phyloP scores from a whole-genome alignment of 2,888 invertebrate species.

The Nephrocerus scutellatus region DNA sequence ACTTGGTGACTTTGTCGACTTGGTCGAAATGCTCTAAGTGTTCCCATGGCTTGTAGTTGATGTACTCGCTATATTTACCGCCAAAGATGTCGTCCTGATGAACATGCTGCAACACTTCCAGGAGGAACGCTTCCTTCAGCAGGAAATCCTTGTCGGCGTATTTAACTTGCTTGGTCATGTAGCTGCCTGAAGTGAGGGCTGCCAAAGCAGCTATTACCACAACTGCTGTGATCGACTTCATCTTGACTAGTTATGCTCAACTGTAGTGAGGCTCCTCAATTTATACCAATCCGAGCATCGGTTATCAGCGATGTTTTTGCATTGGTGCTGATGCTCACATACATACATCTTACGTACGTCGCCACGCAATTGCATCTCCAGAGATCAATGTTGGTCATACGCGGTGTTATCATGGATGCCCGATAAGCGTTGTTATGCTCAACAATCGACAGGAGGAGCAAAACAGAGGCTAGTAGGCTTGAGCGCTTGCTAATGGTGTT shows the following conservation, averaged over 20 bases:
- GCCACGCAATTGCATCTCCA: too few relatives aligned
- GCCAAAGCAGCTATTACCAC: slow-evolving; percentile 32
- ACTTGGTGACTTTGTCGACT: slow-evolving; percentile 53
- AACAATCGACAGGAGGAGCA: too few relatives aligned
- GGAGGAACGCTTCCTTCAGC: slow-evolving; percentile 50
- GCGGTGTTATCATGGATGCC: too few relatives aligned
- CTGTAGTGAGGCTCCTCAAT: slow-evolving; percentile 17
- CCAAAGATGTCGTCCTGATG: slow-evolving; percentile 54
- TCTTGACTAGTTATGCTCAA: slow-evolving; percentile 33
- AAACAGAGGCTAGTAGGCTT: too few relatives aligned
- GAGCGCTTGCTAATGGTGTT: too few relatives aligned
- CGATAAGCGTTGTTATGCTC: too few relatives aligned
- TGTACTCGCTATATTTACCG: slow-evolving; percentile 42
- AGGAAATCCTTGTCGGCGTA: slow-evolving; percentile 52
- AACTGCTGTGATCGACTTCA: slow-evolving; percentile 42
- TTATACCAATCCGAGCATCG: too few relatives aligned
- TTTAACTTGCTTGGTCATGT: slow-evolving; percentile 31
- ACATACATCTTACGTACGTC: too few relatives aligned
- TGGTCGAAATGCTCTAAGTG: slow-evolving; percentile 56
- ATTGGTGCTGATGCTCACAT: too few relatives aligned
- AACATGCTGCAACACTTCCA: slow-evolving; percentile 52
- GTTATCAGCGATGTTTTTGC: too few relatives aligned
- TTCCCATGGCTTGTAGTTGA: slow-evolving; percentile 55
- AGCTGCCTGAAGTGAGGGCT: slow-evolving; percentile 25
- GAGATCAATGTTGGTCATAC: too few relatives aligned